These are phyloP conservation scores for Ophion obscuratus DNA, from an alignment of 2,888 invertebrate genomes.

Conservation along the genomic window DNA sequence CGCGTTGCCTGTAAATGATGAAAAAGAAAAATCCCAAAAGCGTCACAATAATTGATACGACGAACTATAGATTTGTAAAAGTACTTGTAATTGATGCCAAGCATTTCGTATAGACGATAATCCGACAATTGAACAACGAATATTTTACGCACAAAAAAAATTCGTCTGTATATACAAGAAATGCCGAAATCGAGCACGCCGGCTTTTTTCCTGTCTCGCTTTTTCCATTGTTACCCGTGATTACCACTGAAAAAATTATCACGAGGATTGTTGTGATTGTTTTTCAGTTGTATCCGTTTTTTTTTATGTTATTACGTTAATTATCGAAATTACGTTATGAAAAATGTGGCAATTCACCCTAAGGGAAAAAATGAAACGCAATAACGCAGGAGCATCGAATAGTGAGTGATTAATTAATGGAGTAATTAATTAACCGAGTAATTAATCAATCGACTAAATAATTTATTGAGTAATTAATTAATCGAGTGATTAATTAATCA, in stretches of 20 bases:
- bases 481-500: conserved; percentile 6
- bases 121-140: conserved; percentile 59
- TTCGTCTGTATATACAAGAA: conserved; percentile 51
- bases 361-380: background rate
- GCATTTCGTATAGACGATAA: conserved; percentile 37
- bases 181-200: conserved; percentile 30
- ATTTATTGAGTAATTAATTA: too few relatives aligned
- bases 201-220: conserved; percentile 13
- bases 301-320: too few relatives aligned
- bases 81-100: conserved; percentile 40
- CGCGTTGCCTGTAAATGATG: conserved; percentile 13
- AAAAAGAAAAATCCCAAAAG: background rate
- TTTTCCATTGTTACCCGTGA: conserved; percentile 14
- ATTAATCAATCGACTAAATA: background rate
- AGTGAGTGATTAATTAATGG: too few relatives aligned
- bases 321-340: background rate
- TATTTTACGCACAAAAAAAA: conserved; percentile 55
- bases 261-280: background rate
- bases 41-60: background rate
- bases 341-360: background rate
- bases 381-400: too few relatives aligned
- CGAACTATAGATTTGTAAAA: conserved; percentile 31
- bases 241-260: conserved; percentile 2
- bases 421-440: too few relatives aligned
- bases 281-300: conserved; percentile 3